These are phyloP conservation scores for Aurelia aurita DNA, from an alignment of 30 jellyfish, hydroid and myxozoan genomes.

Conservation along the genomic window DNA sequence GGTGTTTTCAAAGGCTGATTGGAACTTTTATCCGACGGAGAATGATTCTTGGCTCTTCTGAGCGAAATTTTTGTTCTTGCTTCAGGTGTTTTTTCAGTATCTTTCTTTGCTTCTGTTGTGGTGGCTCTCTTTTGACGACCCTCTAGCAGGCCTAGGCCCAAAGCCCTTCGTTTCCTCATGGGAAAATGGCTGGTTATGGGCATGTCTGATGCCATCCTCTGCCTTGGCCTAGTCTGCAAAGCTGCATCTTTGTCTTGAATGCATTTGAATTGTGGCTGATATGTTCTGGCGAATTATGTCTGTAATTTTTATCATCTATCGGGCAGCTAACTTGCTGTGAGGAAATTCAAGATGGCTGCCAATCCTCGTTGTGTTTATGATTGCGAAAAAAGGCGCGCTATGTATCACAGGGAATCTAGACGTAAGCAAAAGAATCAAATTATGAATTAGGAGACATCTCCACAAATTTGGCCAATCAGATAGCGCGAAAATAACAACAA, in stretches of 20 bases:
- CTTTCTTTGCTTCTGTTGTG: neutral
- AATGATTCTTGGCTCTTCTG: slow-evolving; percentile 7
- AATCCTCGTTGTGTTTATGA: too few relatives aligned
- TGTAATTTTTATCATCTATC: too few relatives aligned
- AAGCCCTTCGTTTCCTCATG: slow-evolving; percentile 61
- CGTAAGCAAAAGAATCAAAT: too few relatives aligned
- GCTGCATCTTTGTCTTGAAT: neutral
- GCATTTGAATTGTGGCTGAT: too few relatives aligned
- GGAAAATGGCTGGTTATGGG: slow-evolving; percentile 59
- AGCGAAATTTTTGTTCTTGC: slow-evolving; percentile 2
- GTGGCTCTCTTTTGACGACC: slow-evolving; percentile 11
- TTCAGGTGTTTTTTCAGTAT: slow-evolving; percentile 10
- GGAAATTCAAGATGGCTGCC: too few relatives aligned
- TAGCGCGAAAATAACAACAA: too few relatives aligned
- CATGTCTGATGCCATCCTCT: slow-evolving; percentile 45
- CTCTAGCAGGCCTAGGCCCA: slow-evolving; percentile 24
- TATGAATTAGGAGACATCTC: too few relatives aligned
- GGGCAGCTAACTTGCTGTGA: too few relatives aligned
- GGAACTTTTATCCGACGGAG: slow-evolving; percentile 25
- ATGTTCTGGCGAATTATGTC: too few relatives aligned
- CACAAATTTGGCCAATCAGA: too few relatives aligned
- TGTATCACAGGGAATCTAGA: too few relatives aligned
- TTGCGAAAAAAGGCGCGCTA: too few relatives aligned
- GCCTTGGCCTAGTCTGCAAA: neutral
- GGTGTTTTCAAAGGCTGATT: slow-evolving; percentile 54